phyloP scores from a whole-genome alignment of 2,797 vertebrate genomes.

The Centropyge bicolor region DNA sequence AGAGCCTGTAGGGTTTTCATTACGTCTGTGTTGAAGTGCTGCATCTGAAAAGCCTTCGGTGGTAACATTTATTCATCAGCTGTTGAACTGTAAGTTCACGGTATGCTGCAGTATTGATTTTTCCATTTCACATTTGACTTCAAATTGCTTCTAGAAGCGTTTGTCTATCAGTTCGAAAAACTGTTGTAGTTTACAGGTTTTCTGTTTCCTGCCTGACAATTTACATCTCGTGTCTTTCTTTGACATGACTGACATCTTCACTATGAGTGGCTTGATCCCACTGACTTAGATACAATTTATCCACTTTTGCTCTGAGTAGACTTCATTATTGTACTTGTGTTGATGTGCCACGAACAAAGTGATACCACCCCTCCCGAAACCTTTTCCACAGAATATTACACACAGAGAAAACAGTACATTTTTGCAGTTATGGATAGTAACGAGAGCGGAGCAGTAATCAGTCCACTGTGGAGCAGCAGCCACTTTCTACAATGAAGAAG shows the following conservation, averaged over 20 bases:
- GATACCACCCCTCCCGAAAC: background rate
- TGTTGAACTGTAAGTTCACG: slow-evolving; percentile 42
- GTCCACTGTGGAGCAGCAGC: background rate
- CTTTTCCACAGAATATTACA: background rate
- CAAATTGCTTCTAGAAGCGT: slow-evolving; percentile 15
- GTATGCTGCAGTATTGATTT: slow-evolving; percentile 56
- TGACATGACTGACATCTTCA: background rate
- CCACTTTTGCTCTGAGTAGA: no score
- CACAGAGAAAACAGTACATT: background rate
- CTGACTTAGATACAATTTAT: no score
- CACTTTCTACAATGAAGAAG: background rate
- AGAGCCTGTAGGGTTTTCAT: slow-evolving; percentile 35
- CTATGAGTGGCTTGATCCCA: background rate
- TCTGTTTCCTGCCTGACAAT: background rate
- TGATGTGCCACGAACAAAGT: background rate
- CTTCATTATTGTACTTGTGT: background rate
- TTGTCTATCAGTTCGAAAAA: slow-evolving; percentile 26
- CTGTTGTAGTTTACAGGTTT: background rate
- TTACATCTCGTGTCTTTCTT: background rate
- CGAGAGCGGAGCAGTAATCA: background rate
- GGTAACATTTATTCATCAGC: slow-evolving; percentile 36
- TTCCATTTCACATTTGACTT: slow-evolving; percentile 47
- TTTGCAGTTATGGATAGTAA: background rate
- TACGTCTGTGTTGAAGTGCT: slow-evolving; percentile 37
- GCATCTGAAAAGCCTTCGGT: slow-evolving; percentile 38